Base-by-base conservation (phyloP, 2,888 invertebrate species). In the Erebia aethiops region DNA sequence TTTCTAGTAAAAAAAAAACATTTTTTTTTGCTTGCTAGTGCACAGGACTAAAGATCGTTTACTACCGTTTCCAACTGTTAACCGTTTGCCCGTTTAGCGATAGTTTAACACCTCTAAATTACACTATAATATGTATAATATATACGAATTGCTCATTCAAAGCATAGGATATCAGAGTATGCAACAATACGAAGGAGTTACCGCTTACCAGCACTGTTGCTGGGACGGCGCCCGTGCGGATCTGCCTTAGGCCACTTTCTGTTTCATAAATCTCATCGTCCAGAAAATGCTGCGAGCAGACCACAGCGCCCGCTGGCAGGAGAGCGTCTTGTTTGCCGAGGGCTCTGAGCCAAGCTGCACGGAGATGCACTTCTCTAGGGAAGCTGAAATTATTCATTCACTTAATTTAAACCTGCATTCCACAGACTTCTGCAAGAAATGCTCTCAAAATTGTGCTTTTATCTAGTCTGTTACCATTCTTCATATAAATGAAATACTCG, bases 301-400 rank as follows among this genome's bases (percentile, higher is more conserved):
- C 60, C 60, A 60, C 60, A 43, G 41, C 16, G 11, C 41, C 1
- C 10, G 41, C 41, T 41, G 41, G 41, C 7, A 41, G 41, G 41
- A 5, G n/a, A 9, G 2, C 10, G 43, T 46, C 41, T 41, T 60
- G 41, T 60, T 10, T 60, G 60, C 16, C 43, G 60, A 60, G 60
- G 60, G 41, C 60, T 60, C 41, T 43, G 41, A 60, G 60, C 60
- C 60, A 60, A 16, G 60, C 60, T 8, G 60, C 41, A 10, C 60
- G 35, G 58, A 58, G 58, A 9, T 35, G 0, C n/a, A 2, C 35
- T 4, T 58, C 58, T 9, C 58, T 58, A n/a, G 58, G 58, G 1
- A 58, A 58, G 7, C 58, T 58, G 35, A 1, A 41, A 58, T 26
- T 2, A 26, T 26, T 26, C 26, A 26, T 26, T 3, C n/a, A n/a